Evolutionary conservation across 2,888 invertebrate genomes (phyloP).

Genomic region (Harpalus rubripes): DNA sequence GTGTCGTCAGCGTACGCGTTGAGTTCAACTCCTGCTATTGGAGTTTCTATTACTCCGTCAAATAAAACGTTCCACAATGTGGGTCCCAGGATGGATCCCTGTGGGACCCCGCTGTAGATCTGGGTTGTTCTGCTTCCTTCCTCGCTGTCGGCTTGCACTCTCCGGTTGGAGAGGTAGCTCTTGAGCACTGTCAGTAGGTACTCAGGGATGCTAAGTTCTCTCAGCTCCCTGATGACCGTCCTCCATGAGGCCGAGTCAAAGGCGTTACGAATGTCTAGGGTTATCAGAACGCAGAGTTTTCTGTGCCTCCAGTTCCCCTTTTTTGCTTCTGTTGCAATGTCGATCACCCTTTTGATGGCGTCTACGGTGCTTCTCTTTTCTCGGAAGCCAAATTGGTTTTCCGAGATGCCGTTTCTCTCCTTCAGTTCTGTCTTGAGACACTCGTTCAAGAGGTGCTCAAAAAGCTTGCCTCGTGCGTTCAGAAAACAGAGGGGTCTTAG

Average conservation of each 20-base stretch:
- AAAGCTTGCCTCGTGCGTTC: background rate
- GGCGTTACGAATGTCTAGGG: background rate
- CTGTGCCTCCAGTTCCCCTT: background rate
- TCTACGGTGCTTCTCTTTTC: background rate
- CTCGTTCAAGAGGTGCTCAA: background rate
- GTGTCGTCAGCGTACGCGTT: slow-evolving; percentile 59
- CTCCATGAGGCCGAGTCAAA: slow-evolving; percentile 9
- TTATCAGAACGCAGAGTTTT: background rate
- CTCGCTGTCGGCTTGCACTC: background rate
- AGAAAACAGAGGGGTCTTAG: background rate
- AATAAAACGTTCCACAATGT: background rate
- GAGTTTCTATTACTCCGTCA: background rate
- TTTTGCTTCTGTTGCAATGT: background rate
- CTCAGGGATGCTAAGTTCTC: background rate
- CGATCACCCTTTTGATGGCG: slow-evolving; percentile 21
- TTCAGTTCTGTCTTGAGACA: slow-evolving; percentile 58
- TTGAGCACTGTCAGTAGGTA: background rate
- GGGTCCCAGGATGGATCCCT: background rate
- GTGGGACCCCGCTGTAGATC: background rate
- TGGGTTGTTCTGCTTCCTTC: background rate
- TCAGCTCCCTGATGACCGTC: background rate
- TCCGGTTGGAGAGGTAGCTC: background rate
- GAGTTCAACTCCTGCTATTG: slow-evolving; percentile 28
- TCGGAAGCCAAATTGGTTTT: background rate
- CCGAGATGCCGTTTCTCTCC: background rate